phyloP scores from a whole-genome alignment of 1,140 invertebrate species.

The Thaumetopoea pityocampa region DNA sequence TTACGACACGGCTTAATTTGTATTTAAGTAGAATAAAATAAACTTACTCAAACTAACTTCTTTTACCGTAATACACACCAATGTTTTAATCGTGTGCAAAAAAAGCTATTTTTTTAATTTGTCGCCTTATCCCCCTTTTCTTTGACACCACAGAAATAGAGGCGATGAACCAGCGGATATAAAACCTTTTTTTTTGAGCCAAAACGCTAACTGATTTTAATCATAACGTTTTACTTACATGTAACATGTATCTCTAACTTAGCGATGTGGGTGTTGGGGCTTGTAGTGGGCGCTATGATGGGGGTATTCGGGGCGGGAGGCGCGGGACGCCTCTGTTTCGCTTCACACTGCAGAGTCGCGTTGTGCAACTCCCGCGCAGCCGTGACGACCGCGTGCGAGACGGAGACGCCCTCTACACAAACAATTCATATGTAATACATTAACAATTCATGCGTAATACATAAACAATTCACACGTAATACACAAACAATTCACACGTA shows the following conservation, averaged over 20 bases:
- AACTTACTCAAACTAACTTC: too few relatives aligned
- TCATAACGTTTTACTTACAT: constrained; percentile 45
- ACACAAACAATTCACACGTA: too few relatives aligned
- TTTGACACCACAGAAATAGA: too few relatives aligned
- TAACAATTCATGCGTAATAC: background rate
- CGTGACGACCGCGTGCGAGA: constrained; percentile 51
- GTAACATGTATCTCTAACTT: constrained; percentile 63
- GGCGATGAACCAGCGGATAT: too few relatives aligned
- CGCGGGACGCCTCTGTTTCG: constrained; percentile 36
- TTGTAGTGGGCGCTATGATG: background rate
- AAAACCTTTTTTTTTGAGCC: too few relatives aligned
- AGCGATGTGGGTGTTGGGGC: constrained; percentile 25
- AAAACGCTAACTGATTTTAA: background rate
- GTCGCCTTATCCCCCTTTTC: too few relatives aligned
- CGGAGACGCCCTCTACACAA: constrained; percentile 44
- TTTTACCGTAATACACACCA: too few relatives aligned
- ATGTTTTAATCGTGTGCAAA: too few relatives aligned
- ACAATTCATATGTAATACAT: background rate
- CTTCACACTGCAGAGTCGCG: constrained; percentile 54
- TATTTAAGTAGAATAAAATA: too few relatives aligned
- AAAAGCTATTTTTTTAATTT: too few relatives aligned
- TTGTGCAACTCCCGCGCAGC: constrained; percentile 63
- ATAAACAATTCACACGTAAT: background rate
- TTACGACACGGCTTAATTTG: too few relatives aligned
- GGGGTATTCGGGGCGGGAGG: constrained; percentile 3